Conservation (phyloP, 2,113 vertebrate species). For the Isurus oxyrinchus region DNA sequence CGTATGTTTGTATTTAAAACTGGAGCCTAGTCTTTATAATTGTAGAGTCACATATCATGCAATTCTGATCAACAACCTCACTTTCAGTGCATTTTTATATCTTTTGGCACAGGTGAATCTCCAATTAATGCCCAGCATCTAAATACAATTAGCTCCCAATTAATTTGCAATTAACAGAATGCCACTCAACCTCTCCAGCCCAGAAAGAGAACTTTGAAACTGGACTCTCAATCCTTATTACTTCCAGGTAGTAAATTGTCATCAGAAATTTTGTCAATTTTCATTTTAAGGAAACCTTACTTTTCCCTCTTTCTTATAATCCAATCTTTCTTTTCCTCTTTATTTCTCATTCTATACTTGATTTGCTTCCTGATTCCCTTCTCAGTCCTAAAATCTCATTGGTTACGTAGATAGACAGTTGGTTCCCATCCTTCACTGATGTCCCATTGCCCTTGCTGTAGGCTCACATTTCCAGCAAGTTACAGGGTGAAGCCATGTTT, state of each 20-base stretch:
- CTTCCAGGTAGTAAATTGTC: background rate
- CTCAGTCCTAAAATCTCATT: background rate
- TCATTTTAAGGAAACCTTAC: background rate
- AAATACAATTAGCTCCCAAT: too few relatives aligned
- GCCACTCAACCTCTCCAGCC: too few relatives aligned
- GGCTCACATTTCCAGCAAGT: too few relatives aligned
- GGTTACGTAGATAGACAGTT: background rate
- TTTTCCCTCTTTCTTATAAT: background rate
- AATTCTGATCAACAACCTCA: too few relatives aligned
- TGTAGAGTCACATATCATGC: too few relatives aligned
- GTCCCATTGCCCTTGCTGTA: background rate
- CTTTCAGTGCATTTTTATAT: too few relatives aligned
- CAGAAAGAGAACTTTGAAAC: background rate
- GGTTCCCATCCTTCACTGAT: background rate
- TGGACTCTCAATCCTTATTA: background rate
- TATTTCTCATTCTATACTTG: background rate
- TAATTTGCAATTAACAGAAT: too few relatives aligned
- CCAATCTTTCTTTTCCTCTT: background rate
- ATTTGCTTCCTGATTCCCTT: background rate
- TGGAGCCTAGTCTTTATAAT: too few relatives aligned
- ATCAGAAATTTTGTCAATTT: background rate
- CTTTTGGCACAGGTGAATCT: too few relatives aligned
- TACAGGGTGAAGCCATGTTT: too few relatives aligned
- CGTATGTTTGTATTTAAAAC: too few relatives aligned
- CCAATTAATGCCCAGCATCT: too few relatives aligned